Base-by-base conservation (phyloP, 2,113 vertebrate species). In the Ciconia boyciana region DNA sequence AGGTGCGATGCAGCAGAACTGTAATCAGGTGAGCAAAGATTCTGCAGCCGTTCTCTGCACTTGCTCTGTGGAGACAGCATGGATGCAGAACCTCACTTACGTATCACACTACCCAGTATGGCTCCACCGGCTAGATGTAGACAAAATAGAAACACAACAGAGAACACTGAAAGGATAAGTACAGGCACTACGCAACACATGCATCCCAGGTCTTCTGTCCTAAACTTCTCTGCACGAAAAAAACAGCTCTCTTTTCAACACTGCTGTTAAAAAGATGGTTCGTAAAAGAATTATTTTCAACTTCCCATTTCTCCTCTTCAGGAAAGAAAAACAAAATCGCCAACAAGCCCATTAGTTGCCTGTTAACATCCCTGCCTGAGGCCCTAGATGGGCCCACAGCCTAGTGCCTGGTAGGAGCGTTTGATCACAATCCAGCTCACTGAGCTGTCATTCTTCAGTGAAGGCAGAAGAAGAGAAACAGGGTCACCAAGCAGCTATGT, bases 381-480 rank as follows among this genome's bases (percentile, higher is more conserved):
- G 91, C 94, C 90, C 72, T 68, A 8, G 79, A 87, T 11, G 39
- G 94, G 94, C 83, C 80, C 92, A 51, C 24, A 66, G 94, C 72
- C 46, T 18, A 24, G 34, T 17, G 81, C 71, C 68, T 52, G 58
- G 68, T 22, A 24, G 72, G 83, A 60, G 70, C 6, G 68, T 95
- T 95, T 97, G 96, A 97, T 96, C 96, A 94, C 64, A 32, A 0
- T 41, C 87, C 94, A 91, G 95, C 84, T 95, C 94, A 85, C 82
- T 93, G 96, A 90, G 80, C 88, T 90, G 92, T 92, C 79, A 43
- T 54, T 90, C 74, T 11, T 12, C 32, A 94, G 39, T 17, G 91
- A 77, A 91, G 81, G 87, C 94, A 90, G 90, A 91, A 80, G 72
- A 89, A 77, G 84, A 94, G 92, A 94, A 95, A 95, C 41, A 64